Evolutionary conservation across 1,140 invertebrate species (phyloP).

Genomic region (Pogonomyrmex barbatus): DNA sequence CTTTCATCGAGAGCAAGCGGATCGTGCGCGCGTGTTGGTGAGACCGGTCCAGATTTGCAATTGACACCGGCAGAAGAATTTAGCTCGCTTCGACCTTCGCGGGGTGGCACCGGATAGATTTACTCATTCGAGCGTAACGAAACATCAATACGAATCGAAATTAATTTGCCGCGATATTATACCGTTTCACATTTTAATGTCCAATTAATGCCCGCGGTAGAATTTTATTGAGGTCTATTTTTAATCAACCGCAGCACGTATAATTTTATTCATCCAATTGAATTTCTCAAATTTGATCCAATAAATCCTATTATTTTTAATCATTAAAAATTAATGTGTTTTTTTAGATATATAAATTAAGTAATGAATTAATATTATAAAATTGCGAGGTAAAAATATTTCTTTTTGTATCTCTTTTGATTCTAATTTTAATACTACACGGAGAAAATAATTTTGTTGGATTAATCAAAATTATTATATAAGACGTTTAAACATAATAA

Average conservation of each 20-base stretch:
- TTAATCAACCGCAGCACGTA: background rate
- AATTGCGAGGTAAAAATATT: background rate
- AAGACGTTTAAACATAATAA: too few species aligned
- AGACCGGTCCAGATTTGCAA: conserved; percentile 21
- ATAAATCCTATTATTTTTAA: background rate
- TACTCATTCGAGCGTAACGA: conserved; percentile 5
- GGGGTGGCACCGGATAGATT: conserved; percentile 20
- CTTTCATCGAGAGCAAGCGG: background rate
- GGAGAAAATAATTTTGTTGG: too few species aligned
- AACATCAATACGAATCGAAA: background rate
- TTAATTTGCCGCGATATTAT: background rate
- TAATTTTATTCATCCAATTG: background rate
- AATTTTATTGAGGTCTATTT: background rate
- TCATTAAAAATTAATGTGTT: background rate
- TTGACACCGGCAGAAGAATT: conserved; percentile 27
- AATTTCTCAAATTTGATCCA: background rate
- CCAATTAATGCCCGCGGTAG: background rate
- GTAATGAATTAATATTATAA: background rate
- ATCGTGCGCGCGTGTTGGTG: background rate
- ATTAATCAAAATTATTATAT: too few species aligned
- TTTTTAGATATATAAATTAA: background rate
- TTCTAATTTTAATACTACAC: background rate
- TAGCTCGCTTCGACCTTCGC: conserved; percentile 30
- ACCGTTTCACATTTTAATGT: background rate
- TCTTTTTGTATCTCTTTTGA: background rate